A percentile compares a stretch with the other conserved stretches of the same genome.
Evolutionary conservation across 2,113 vertebrate genomes (phyloP).

Genomic region (Amphilophus citrinellus): DNA sequence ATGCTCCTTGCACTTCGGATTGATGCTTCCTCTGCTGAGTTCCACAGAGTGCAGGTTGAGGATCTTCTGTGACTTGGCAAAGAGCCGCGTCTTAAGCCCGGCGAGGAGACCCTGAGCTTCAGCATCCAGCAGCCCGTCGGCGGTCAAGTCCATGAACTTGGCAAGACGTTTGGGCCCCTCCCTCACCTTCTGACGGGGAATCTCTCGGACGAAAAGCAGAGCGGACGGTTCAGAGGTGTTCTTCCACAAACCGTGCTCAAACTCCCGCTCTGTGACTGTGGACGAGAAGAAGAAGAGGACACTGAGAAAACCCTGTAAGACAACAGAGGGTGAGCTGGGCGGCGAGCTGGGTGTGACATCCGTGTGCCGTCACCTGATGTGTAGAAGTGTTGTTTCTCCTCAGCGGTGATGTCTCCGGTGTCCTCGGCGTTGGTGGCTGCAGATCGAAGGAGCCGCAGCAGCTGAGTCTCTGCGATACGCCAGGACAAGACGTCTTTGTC

Average conservation of each 20-base stretch:
- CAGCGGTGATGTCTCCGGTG: conserved; percentile 74
- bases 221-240: neutral
- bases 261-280: conserved; percentile 83
- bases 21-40: conserved; percentile 71
- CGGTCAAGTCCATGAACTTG: conserved; percentile 72
- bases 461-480: conserved; percentile 65
- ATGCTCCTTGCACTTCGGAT: conserved; percentile 73
- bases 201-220: conserved; percentile 83
- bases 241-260: conserved; percentile 77
- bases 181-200: conserved; percentile 70
- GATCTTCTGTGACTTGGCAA: conserved; percentile 11
- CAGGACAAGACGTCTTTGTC: conserved; percentile 48
- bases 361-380: conserved; percentile 77
- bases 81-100: conserved; percentile 78
- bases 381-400: conserved; percentile 78
- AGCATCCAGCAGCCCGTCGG: conserved; percentile 70
- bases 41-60: conserved; percentile 78
- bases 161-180: conserved; percentile 61
- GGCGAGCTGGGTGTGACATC: neutral
- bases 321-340: neutral
- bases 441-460: conserved; percentile 68
- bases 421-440: conserved; percentile 77
- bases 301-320: neutral
- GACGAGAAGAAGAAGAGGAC: neutral
- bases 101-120: conserved; percentile 80